Base-by-base conservation (phyloP, 2,113 vertebrate genomes). In the Alligator mississippiensis region DNA sequence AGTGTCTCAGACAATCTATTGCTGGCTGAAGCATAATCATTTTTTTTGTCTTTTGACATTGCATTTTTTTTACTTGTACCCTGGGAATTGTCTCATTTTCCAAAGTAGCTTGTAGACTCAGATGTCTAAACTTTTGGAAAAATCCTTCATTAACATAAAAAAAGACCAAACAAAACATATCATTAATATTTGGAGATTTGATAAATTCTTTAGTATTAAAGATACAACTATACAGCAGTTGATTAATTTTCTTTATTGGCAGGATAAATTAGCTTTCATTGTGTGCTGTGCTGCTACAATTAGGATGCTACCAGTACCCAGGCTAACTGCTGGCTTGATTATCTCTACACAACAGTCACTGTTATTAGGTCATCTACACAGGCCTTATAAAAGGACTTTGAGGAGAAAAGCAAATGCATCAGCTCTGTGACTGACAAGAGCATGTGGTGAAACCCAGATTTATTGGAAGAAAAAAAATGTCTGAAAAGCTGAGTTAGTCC, bases 191-290 rank as follows among this genome's bases (percentile, higher is more conserved):
- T 9, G 3, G 11, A 47, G 1, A 8, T 57, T 21, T 68, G 5
- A 11, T 15, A 60, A 0, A 16, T 2, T 63, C 18, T 68, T 5
- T 34, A 34, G 34, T 68, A 30, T 68, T 68, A 25, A 60, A 87
- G 1, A 1, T 1, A 80, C 1, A 4, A n/a, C 15, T 68, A 4
- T 68, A 54, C 4, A 4, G 5, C 30, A 1, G 2, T 58, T 28
- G 77, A 5, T 70, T 24, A 70, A 63, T 9, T 80, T 55, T 3
- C 3, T 80, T 3, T 77, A 90, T 7, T 6, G 30, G 4, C 14
- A 63, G 11, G 61, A 10, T 77, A 94, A 84, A 81, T 64, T 38
- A 11, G 9, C 16, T 83, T 22, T 4, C 1, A 17, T 30, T 77
- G 21, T 92, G 38, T 0, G 1, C 77, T 3, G 2, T 58, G 18